Evolutionary conservation across 2,888 invertebrate genomes (phyloP).

Genomic region (Papilio gigon): DNA sequence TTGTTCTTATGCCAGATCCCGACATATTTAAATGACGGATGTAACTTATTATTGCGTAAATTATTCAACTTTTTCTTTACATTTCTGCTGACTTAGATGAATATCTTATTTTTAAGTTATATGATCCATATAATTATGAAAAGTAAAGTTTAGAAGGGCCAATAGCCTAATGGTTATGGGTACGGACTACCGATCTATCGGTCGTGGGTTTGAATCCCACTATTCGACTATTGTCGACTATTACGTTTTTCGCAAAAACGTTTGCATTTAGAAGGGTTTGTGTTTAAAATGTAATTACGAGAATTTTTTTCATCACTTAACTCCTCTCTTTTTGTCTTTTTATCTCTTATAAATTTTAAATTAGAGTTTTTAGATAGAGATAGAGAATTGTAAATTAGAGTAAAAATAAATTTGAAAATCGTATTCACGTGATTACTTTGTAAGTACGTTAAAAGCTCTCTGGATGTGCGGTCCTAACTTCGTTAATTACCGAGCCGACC

Average conservation of each 20-base stretch:
- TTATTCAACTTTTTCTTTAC: constrained; percentile 8
- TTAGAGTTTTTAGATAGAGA: too few relatives aligned
- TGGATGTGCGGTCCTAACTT: constrained; percentile 30
- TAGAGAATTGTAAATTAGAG: too few relatives aligned
- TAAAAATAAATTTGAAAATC: constrained; percentile 3
- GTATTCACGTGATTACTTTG: constrained; percentile 4
- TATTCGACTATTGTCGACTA: too few relatives aligned
- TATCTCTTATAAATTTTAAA: too few relatives aligned
- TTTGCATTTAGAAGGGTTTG: neutral
- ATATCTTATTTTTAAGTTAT: neutral
- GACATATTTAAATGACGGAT: constrained; percentile 23
- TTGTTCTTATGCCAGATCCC: constrained; percentile 21
- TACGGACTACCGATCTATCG: too few relatives aligned
- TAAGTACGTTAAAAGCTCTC: constrained; percentile 19
- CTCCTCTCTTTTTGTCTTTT: neutral
- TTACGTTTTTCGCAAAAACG: too few relatives aligned
- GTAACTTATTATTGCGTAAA: constrained; percentile 3
- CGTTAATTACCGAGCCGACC: constrained; percentile 24
- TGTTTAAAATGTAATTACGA: neutral
- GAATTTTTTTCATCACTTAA: neutral
- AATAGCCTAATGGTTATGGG: too few relatives aligned
- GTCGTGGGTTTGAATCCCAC: too few relatives aligned
- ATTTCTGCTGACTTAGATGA: neutral
- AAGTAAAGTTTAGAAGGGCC: too few relatives aligned
- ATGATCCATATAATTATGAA: neutral